Percentiles rank a stretch among this genome's conserved stretches.
These are phyloP conservation scores for Drosophila pachea DNA, from an alignment of 1,140 invertebrate species.

Conservation along the genomic window DNA sequence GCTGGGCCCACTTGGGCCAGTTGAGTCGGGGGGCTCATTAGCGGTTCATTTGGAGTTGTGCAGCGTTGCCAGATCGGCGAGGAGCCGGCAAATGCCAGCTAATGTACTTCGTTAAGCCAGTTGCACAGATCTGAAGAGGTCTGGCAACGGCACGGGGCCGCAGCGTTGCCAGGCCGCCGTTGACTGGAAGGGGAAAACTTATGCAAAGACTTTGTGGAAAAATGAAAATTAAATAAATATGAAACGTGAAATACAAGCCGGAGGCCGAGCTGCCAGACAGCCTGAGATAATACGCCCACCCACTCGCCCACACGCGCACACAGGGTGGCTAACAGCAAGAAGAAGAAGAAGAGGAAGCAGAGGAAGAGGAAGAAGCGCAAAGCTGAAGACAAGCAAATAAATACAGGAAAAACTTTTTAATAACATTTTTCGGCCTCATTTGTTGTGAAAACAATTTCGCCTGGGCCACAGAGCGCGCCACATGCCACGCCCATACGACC, in stretches of 20 bases:
- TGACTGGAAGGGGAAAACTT: constrained; percentile 42
- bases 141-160: constrained; percentile 10
- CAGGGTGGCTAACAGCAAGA: constrained; percentile 40
- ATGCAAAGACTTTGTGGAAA: constrained; percentile 36
- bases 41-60: background rate
- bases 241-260: constrained; percentile 57
- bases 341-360: constrained; percentile 31
- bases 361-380: constrained; percentile 22
- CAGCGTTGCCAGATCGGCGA: no score
- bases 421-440: constrained; percentile 77
- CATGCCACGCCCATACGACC: constrained; percentile 4
- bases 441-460: constrained; percentile 75
- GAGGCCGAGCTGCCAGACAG: constrained; percentile 13
- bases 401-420: constrained; percentile 75
- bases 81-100: no score
- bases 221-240: constrained; percentile 70
- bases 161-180: constrained; percentile 8
- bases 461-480: constrained; percentile 35
- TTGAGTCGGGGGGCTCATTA: background rate
- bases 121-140: constrained; percentile 7
- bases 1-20: background rate
- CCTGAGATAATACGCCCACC: constrained; percentile 40
- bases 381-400: constrained; percentile 50
- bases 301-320: constrained; percentile 36
- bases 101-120: constrained; percentile 6